These are phyloP conservation scores for Fundulus diaphanus DNA, from an alignment of 2,797 vertebrate species.

Conservation along the genomic window DNA sequence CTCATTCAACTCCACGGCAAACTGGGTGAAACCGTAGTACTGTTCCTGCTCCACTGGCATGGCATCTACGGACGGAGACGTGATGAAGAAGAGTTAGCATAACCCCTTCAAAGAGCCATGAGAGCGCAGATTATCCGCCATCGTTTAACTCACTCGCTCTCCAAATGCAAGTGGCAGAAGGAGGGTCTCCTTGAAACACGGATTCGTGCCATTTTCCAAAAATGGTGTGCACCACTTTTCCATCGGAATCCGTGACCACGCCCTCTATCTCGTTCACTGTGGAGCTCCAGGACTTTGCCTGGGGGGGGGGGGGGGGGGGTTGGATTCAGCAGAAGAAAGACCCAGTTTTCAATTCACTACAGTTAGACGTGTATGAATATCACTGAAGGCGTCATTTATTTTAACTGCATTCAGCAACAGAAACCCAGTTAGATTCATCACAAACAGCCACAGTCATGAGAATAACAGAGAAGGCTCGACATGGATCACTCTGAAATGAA, in stretches of 20 bases:
- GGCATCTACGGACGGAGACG: constrained; percentile 77
- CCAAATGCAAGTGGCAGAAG: constrained; percentile 91
- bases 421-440: background rate
- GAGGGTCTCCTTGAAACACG: constrained; percentile 88
- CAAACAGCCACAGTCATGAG: background rate
- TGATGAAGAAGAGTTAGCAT: background rate
- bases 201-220: constrained; percentile 98
- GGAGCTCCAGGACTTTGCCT: constrained; percentile 93
- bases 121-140: too few relatives aligned
- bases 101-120: background rate
- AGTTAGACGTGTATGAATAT: background rate
- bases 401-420: background rate
- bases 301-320: constrained; percentile 29
- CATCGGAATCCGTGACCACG: constrained; percentile 84
- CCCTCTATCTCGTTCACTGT: constrained; percentile 93
- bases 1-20: constrained; percentile 95
- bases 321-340: background rate
- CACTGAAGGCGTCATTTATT: background rate
- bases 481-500: background rate
- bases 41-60: constrained; percentile 90
- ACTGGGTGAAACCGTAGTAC: constrained; percentile 96
- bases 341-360: background rate
- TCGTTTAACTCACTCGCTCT: constrained; percentile 89
- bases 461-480: background rate
- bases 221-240: constrained; percentile 86